Conservation (phyloP, 2,113 vertebrate genomes). For the Tupaia tana region DNA sequence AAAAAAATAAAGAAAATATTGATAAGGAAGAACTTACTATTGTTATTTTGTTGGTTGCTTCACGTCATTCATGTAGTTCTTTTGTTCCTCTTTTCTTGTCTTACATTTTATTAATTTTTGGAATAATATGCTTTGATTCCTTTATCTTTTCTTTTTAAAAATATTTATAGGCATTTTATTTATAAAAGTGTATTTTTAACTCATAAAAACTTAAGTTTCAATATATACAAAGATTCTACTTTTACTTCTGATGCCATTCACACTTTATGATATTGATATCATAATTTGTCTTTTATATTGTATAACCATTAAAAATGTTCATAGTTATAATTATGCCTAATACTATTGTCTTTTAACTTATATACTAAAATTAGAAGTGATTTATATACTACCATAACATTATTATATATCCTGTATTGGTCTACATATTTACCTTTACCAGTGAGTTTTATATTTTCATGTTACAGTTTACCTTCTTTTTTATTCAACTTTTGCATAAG, state of each 20-base stretch:
- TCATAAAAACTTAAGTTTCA: background rate
- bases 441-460: background rate
- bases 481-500: slow-evolving; percentile 4
- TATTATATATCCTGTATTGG: background rate
- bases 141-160: background rate
- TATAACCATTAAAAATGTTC: background rate
- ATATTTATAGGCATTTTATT: background rate
- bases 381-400: background rate
- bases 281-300: background rate
- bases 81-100: background rate
- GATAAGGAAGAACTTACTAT: background rate
- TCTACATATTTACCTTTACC: background rate
- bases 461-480: background rate
- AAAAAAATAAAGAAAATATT: background rate
- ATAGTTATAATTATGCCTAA: background rate
- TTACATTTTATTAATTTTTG: background rate
- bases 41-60: background rate
- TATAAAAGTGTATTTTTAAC: background rate
- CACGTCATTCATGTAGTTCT: background rate
- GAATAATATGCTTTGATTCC: too few relatives aligned
- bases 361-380: background rate
- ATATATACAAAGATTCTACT: background rate
- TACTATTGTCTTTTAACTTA: background rate
- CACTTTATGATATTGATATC: background rate
- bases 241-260: background rate